These are phyloP conservation scores for Selene dorsalis DNA, from an alignment of 2,797 vertebrate species.

Conservation along the genomic window DNA sequence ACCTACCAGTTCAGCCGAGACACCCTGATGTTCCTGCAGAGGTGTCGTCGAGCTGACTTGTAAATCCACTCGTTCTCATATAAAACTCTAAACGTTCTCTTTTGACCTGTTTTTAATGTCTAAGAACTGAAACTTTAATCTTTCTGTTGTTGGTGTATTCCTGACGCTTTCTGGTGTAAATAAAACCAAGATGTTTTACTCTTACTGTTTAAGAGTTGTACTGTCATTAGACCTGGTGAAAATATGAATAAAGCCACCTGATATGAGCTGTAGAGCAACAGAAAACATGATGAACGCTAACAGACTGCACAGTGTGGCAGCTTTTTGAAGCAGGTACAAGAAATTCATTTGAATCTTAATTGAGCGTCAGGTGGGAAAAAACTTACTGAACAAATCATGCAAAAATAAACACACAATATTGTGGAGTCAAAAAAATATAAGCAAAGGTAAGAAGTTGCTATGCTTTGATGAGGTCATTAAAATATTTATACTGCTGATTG, in stretches of 20 bases:
- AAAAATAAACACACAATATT: no score
- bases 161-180: slow-evolving; percentile 42
- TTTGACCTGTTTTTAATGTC: background rate
- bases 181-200: slow-evolving; percentile 39
- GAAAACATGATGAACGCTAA: no score
- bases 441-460: no score
- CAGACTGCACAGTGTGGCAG: no score
- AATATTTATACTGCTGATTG: no score
- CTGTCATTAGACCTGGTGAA: background rate
- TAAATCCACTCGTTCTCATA: slow-evolving; percentile 26
- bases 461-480: no score
- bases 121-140: background rate
- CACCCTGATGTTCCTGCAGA: slow-evolving; percentile 77
- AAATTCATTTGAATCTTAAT: no score
- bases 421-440: no score
- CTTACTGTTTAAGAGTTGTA: background rate
- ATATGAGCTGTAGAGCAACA: no score
- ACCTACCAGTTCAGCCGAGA: slow-evolving; percentile 84
- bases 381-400: no score
- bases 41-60: slow-evolving; percentile 28
- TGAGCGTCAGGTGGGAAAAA: no score
- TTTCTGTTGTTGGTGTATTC: background rate
- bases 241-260: background rate
- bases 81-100: slow-evolving; percentile 5
- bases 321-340: no score